phyloP scores from a whole-genome alignment of 2,113 vertebrate species.

The Haemorhous mexicanus region DNA sequence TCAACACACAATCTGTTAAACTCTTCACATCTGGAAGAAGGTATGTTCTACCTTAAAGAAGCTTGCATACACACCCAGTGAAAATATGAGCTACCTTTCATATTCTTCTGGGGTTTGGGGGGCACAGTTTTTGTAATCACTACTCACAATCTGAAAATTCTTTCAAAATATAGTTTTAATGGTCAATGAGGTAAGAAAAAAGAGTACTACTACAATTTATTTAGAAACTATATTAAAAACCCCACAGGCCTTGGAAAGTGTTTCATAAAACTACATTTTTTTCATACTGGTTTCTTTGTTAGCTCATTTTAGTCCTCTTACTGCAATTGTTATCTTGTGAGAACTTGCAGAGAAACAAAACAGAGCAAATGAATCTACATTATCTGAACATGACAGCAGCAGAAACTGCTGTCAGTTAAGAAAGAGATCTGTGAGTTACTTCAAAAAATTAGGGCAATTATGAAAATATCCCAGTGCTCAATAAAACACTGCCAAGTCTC shows the following conservation, averaged over 20 bases:
- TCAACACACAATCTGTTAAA: background rate
- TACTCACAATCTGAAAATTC: too few species aligned
- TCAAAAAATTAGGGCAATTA: background rate
- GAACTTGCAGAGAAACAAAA: background rate
- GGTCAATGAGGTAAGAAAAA: background rate
- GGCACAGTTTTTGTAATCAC: background rate
- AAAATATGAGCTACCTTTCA: background rate
- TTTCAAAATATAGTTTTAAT: background rate
- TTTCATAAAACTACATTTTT: background rate
- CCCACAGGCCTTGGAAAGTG: background rate
- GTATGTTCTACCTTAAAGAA: background rate
- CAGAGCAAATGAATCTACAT: background rate
- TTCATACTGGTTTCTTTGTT: background rate
- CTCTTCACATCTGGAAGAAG: background rate
- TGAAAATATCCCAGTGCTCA: background rate
- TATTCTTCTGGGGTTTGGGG: background rate
- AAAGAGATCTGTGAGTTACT: background rate
- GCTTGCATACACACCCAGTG: background rate
- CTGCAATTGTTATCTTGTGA: background rate
- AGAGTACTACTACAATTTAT: background rate
- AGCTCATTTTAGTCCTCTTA: background rate
- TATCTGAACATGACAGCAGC: background rate
- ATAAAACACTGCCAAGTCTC: background rate
- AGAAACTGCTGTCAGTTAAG: background rate
- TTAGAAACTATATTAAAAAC: background rate